Base-by-base conservation (phyloP, 2,113 vertebrate genomes). In the Pavo muticus region DNA sequence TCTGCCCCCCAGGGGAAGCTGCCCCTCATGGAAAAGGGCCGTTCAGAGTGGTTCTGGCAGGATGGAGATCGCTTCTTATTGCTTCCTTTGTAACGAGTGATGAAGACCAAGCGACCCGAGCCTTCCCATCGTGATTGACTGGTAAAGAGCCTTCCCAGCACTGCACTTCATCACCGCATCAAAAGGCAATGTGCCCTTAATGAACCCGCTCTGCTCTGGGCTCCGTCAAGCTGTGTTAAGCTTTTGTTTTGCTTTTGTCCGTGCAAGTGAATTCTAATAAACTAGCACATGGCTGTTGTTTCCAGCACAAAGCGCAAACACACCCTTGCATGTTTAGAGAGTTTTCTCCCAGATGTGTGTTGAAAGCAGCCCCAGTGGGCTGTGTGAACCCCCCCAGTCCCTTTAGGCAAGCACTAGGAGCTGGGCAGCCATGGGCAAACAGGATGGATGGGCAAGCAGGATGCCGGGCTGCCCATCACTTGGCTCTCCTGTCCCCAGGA, bases 291-390 rank as follows among this genome's bases (percentile, higher is more conserved):
- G 78, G 72, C 56, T 70, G 54, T 60, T 27, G 1, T 47, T 59
- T 88, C 15, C 50, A 32, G 5, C 35, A 3, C 8, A 0, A 37
- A 78, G 78, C 64, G 42, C 56, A n/a, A 76, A 69, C 67, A 14
- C 32, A 8, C 48, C 71, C 40, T 21, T n/a, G 45, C 5, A 1
- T 3, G 0, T 45, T 40, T 45, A 0, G 0, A 29, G 71, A 76
- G 90, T 50, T 78, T 84, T 39, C 42, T 65, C 67, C 54, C 40
- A 25, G 21, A 29, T 29, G 70, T n/a, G 1, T 32, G 56, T 78
- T 76, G 30, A 48, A 65, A 73, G 74, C 64, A 48, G 42, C 16
- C 42, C 20, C 47, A 18, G 1, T 2, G 32, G 21, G 8, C 18
- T 2, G 1, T 14, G 35, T 61, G 75, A 73, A 65, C 11, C 52